Evolutionary conservation across 2,797 vertebrate species (phyloP).

Genomic region (Melanotaenia pygmaea): DNA sequence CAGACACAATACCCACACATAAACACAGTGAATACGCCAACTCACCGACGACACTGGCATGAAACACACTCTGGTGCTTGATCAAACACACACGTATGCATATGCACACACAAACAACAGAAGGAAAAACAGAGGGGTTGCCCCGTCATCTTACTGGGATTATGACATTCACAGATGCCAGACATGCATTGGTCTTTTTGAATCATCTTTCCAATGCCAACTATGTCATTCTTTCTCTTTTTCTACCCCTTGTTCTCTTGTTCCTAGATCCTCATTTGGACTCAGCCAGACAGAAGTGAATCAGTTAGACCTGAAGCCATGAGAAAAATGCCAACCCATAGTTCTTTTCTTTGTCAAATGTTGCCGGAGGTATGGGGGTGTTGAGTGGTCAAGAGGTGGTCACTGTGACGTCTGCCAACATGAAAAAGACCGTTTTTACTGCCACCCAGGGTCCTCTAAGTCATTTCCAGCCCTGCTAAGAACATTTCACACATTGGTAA

Average conservation of each 20-base stretch:
- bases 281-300: slow-evolving; percentile 67
- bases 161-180: slow-evolving; percentile 73
- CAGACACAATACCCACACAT: slow-evolving; percentile 80
- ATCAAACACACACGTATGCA: slow-evolving; percentile 27
- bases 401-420: slow-evolving; percentile 47
- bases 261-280: slow-evolving; percentile 67
- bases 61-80: slow-evolving; percentile 45
- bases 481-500: slow-evolving; percentile 73
- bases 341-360: slow-evolving; percentile 50
- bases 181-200: slow-evolving; percentile 69
- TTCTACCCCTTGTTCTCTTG: slow-evolving; percentile 44
- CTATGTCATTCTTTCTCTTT: slow-evolving; percentile 60
- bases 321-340: slow-evolving; percentile 57
- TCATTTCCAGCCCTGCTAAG: slow-evolving; percentile 64
- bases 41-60: slow-evolving; percentile 66
- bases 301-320: slow-evolving; percentile 64
- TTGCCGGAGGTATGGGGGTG: slow-evolving; percentile 41
- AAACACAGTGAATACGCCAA: slow-evolving; percentile 70
- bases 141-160: slow-evolving; percentile 70
- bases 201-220: slow-evolving; percentile 72
- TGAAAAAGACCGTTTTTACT: slow-evolving; percentile 51
- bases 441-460: slow-evolving; percentile 48
- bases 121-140: slow-evolving; percentile 69
- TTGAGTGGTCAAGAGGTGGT: slow-evolving; percentile 18
- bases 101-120: slow-evolving; percentile 61